Evolutionary conservation across 2,797 vertebrate species (phyloP), one percentile per base, ranked within the genome.

Genomic region (Danio albolineatus): DNA sequence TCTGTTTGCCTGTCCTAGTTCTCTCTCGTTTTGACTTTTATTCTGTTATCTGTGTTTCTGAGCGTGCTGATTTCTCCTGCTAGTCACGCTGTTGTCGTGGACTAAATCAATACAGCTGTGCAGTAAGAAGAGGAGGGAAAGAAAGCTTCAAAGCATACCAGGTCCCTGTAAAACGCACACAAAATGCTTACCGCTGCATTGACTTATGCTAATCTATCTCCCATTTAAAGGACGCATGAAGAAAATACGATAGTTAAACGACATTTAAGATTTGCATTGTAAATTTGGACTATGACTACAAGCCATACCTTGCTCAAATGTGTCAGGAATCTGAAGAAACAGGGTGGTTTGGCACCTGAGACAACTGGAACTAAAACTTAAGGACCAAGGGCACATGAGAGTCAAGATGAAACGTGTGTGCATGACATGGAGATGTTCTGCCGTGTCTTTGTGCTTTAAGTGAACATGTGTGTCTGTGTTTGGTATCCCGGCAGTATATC

Each of bases 91-190:
- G 91, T 89, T 90, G 91, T 92, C 91, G 91, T 70, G 89, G 85
- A 88, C 88, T 95, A 93, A 95, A 94, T 87, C 87, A 92, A 89
- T 92, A 89, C 92, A 96, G 90, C 90, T 95, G 93, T 89, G 79
- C 70, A 82, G 39, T 73, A 79, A 64, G 56, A 80, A 87, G 77
- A 89, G 80, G 84, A 88, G 83, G 86, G 60, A 76, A 83, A 51
- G 51, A 71, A 66, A 81, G 83, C 89, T 94, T 96, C 91, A 95
- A 95, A 93, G 91, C 88, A 92, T 89, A 92, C 88, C 86, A 90
- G 87, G 82, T 84, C 89, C 85, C 76, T 76, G 46, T 78, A 61
- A 84, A 74, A 84, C 43, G 72, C 79, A 62, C 62, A 66, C 69
- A 57, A 73, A 57, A 38, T 9, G 38, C 44, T 17, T 39, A 57